Conservation (phyloP, 2,113 vertebrate genomes). For the Meles meles region DNA sequence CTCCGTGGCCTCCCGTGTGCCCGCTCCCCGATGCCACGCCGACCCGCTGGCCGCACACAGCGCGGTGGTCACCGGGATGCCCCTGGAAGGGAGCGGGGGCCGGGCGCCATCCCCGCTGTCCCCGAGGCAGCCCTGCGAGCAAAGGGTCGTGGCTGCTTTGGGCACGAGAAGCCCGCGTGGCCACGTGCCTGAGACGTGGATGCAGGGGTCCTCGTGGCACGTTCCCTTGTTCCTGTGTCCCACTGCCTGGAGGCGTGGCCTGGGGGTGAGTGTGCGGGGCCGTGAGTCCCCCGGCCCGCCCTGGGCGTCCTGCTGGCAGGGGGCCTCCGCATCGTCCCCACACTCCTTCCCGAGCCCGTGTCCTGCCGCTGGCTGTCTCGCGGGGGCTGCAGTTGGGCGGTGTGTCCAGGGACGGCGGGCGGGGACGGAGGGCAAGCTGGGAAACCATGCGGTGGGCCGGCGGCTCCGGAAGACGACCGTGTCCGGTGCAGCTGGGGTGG, state of each 20-base stretch:
- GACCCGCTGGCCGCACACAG: neutral
- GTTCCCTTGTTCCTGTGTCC: neutral
- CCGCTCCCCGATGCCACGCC: fast-evolving
- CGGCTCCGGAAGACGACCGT: neutral
- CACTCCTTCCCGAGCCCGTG: neutral
- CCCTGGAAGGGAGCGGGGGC: neutral
- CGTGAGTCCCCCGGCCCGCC: fast-evolving
- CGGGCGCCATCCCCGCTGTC: fast-evolving
- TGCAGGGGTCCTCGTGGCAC: fast-evolving
- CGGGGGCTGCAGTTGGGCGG: neutral
- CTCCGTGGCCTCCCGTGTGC: too few species aligned
- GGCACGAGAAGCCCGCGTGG: too few species aligned
- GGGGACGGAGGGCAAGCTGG: neutral
- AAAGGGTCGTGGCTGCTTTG: neutral
- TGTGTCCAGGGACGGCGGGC: fast-evolving
- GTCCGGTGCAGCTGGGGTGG: neutral
- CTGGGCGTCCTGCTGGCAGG: fast-evolving
- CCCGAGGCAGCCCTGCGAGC: fast-evolving
- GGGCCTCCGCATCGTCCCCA: fast-evolving
- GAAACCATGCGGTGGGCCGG: neutral
- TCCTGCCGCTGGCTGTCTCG: neutral
- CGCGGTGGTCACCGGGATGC: fast-evolving
- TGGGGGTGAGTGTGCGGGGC: fast-evolving
- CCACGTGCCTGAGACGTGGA: fast-evolving
- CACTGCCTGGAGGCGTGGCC: fast-evolving